A percentile compares a stretch with the other conserved stretches of the same genome.
Conservation (phyloP, 53 echinoderm and acorn worm genomes). For the Echinometra lucunter region DNA sequence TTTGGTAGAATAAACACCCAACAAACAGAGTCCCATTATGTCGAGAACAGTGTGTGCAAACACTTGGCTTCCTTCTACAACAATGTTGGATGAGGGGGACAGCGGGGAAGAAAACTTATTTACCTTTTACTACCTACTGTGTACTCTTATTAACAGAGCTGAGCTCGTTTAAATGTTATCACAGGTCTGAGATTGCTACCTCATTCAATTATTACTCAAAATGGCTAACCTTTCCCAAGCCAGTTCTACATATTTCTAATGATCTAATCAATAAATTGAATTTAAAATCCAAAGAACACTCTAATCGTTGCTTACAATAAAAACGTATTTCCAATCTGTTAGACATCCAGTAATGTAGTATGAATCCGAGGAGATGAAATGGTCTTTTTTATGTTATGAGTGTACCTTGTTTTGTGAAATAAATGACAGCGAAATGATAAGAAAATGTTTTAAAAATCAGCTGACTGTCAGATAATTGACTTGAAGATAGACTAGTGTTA, state of each 20-base stretch:
- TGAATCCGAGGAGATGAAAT: neutral
- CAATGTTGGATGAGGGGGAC: neutral
- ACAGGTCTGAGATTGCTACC: neutral
- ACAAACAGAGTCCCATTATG: conserved; percentile 1
- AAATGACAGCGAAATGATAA: neutral
- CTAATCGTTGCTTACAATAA: neutral
- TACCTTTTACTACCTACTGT: neutral
- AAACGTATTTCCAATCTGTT: neutral
- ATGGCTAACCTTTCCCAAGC: neutral
- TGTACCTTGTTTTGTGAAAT: neutral
- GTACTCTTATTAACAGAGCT: neutral
- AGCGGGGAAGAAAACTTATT: neutral
- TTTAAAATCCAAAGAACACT: neutral
- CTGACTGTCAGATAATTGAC: neutral
- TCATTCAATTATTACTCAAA: neutral
- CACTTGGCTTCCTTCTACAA: conserved; percentile 11
- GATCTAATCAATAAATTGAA: neutral
- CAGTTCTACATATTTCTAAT: neutral
- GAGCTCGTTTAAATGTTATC: neutral
- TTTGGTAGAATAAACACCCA: neutral
- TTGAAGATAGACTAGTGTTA: neutral
- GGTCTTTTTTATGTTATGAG: neutral
- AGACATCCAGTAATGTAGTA: neutral
- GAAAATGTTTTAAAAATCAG: neutral
- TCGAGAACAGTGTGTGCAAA: conserved; percentile 30